Conservation (phyloP, 92 coral and sea anemone genomes). For the Epizoanthus fatuus region DNA sequence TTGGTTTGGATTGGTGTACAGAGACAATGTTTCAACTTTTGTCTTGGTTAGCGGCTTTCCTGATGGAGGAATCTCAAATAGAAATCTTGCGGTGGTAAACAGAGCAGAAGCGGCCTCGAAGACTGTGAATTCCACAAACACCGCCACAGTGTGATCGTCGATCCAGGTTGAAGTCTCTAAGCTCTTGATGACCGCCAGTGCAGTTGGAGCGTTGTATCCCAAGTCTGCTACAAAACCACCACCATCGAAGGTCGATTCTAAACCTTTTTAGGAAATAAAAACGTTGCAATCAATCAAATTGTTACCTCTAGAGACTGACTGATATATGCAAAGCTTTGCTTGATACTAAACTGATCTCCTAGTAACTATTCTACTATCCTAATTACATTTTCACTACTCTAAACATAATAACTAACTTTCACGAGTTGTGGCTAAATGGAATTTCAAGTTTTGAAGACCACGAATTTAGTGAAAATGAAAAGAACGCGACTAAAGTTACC, state of each 20-base stretch:
- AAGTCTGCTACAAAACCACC: constrained; percentile 95
- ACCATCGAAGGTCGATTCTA: constrained; percentile 72
- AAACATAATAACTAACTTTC: too few species aligned
- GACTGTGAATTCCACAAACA: constrained; percentile 90
- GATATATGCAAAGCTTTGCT: too few species aligned
- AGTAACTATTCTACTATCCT: too few species aligned
- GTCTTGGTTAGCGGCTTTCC: constrained; percentile 69
- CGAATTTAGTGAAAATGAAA: too few species aligned
- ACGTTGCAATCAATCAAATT: neutral
- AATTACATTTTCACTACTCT: too few species aligned
- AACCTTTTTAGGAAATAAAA: constrained; percentile 1
- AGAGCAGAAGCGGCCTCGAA: constrained; percentile 87
- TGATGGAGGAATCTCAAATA: constrained; percentile 76
- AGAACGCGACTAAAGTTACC: too few species aligned
- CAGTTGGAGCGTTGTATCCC: constrained; percentile 89
- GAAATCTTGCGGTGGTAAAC: constrained; percentile 82
- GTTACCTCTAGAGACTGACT: too few species aligned
- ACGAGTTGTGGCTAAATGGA: too few species aligned
- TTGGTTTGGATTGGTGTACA: constrained; percentile 70
- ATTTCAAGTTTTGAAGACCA: too few species aligned
- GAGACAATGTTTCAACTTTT: constrained; percentile 76
- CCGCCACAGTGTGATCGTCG: constrained; percentile 78
- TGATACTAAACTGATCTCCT: too few species aligned
- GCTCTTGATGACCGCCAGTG: constrained; percentile 75
- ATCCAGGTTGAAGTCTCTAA: constrained; percentile 84